Conservation (phyloP, 1,140 invertebrate species). For the Drosophila equinoxialis region DNA sequence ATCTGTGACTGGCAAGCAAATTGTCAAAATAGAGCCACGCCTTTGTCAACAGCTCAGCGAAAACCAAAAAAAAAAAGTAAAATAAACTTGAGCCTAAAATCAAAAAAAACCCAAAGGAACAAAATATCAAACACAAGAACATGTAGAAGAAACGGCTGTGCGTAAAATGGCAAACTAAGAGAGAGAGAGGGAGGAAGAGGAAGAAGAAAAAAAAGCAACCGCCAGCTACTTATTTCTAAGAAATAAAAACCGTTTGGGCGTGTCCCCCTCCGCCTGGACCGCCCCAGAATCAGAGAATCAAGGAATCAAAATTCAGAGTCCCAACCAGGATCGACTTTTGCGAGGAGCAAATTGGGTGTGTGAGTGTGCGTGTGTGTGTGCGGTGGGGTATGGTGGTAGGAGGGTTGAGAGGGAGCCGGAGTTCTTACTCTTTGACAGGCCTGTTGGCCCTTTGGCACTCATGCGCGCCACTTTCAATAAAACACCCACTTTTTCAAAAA, state of each 20-base stretch:
- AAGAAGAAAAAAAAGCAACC: constrained; percentile 36
- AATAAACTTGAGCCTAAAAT: constrained; percentile 9
- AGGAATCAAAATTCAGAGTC: constrained; percentile 26
- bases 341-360: not conserved
- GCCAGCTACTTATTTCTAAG: constrained; percentile 72
- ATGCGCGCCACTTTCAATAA: constrained; percentile 74
- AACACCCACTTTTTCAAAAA: constrained; percentile 68
- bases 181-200: constrained; percentile 6
- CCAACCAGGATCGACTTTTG: constrained; percentile 11
- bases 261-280: constrained; percentile 62
- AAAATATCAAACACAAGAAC: not conserved
- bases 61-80: constrained; percentile 12
- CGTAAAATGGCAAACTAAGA: constrained; percentile 43
- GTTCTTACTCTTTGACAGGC: constrained; percentile 43
- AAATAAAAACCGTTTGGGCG: constrained; percentile 79
- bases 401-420: constrained; percentile 27
- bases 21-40: constrained; percentile 6
- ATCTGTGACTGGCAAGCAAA: not conserved
- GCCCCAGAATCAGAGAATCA: constrained; percentile 47
- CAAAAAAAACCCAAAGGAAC: not conserved
- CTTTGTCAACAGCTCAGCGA: constrained; percentile 6
- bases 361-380: not conserved
- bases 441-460: constrained; percentile 59
- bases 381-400: too few relatives aligned
- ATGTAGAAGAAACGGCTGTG: not conserved